Base-by-base conservation (phyloP, 2,888 invertebrate species). In the Zaprionus obscuricornis region DNA sequence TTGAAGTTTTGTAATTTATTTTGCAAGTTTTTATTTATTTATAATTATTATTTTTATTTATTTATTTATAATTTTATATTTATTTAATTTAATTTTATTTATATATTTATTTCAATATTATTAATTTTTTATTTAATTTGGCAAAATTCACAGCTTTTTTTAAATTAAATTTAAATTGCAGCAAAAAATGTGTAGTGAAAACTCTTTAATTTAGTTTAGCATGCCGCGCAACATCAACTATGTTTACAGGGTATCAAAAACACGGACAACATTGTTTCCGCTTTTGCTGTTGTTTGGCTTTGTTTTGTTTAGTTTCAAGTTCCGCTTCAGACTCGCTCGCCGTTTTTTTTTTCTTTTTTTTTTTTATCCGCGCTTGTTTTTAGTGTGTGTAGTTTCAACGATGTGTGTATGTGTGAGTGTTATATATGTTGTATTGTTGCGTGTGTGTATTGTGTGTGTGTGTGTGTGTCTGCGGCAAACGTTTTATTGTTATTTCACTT, bases 401-500 rank as follows among this genome's bases (percentile, higher is more conserved):
- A n/a, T 60, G 11, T 40, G 51, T 27, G 22, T 46, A 18, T 22
- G 42, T 46, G 40, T 55, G 46, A 43, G 50, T 17, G 24, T 54
- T 27, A 16, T 5, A 14, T 13, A 1, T 6, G 7, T 37, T 16
- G 2, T 3, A n/a, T n/a, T 22, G 3, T n/a, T n/a, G n/a, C n/a
- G 27, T 36, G 36, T 29, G 20, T 51, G 18, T 27, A 6, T 45
- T 34, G 33, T 33, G 31, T 20, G 20, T 24, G 17, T 27, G n/a
- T 39, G 50, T 58, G 45, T 59, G 51, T 39, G 57, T 60, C 39
- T 55, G 29, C 62, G 72, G 42, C 54, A 77, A 81, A 56, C 78
- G 66, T 70, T 79, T 81, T 74, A 73, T 64, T 73, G 74, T 71
- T 67, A 59, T 82, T 77, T 75, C 82, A 68, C 57, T 82, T 78